Evolutionary conservation across 2,888 invertebrate species (phyloP), one percentile per base, ranked within the genome.

Genomic region (Mythimna impura): DNA sequence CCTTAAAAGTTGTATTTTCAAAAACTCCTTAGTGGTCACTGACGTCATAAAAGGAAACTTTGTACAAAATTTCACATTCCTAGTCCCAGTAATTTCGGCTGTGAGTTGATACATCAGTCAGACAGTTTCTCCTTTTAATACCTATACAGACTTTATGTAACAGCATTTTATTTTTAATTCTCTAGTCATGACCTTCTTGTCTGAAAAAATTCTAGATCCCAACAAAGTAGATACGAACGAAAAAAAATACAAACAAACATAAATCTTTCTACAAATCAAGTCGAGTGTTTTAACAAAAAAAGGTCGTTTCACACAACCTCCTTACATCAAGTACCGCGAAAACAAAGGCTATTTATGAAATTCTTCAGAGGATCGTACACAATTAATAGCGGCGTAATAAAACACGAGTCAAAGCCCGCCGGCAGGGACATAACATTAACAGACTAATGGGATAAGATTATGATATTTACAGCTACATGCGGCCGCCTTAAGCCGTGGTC

Each of bases 401-500:
- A 94, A 88, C 87, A 89, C 85, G 84, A 89, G 86, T 93, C 93
- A 93, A 94, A 94, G 92, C 92, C 89, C 88, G 92, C 94, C 94
- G 93, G 93, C 95, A 91, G 93, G 91, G 93, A 94, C 94, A 94
- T 92, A 90, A 91, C 93, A 94, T 95, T 94, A 94, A 89, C 92
- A 85, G 90, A 85, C 94, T 95, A 95, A 95, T 95, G 94, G 95
- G 89, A 90, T 93, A 91, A 93, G 94, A 96, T 95, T 96, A 95
- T 95, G 95, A 95, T 95, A 95, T 95, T 95, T 94, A 95, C 95
- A 91, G 91, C 94, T 92, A 90, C 92, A 93, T 89, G 93, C 92
- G 89, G 91, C 86, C 81, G 88, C 79, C 82, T 93, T 93, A 94
- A 93, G 91, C 87, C 83, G 79, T 88, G 80, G 89, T 92, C 86